Conservation (phyloP, 2,888 invertebrate species). For the Ochropacha duplaris region DNA sequence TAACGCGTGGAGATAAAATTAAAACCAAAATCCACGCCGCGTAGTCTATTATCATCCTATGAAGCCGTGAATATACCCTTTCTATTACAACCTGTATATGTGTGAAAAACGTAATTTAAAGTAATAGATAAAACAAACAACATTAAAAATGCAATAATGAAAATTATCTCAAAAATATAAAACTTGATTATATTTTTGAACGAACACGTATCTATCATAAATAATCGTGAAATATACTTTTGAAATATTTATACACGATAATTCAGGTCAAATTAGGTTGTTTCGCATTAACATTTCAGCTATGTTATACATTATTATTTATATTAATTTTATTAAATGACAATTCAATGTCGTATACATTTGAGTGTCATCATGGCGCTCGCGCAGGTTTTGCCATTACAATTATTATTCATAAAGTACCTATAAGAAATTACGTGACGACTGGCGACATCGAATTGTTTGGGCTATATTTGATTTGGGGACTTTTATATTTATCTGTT, state of each 20-base stretch:
- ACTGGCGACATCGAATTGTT: slow-evolving; percentile 7
- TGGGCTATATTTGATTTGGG: slow-evolving; percentile 3
- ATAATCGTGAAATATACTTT: background rate
- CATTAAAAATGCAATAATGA: background rate
- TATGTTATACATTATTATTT: slow-evolving; percentile 21
- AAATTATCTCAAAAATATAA: background rate
- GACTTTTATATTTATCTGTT: background rate
- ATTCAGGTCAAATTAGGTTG: background rate
- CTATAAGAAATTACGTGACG: slow-evolving; percentile 5
- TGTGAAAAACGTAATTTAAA: no score
- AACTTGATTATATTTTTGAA: background rate
- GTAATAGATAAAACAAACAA: background rate
- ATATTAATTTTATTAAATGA: slow-evolving; percentile 28
- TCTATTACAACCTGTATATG: no score
- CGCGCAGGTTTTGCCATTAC: slow-evolving; percentile 7
- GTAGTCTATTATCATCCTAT: no score
- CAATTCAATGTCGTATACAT: slow-evolving; percentile 4
- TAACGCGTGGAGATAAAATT: no score
- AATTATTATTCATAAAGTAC: slow-evolving; percentile 14
- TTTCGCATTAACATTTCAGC: background rate
- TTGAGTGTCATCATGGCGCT: slow-evolving; percentile 3
- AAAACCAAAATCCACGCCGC: no score
- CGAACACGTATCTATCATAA: background rate
- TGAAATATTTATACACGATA: background rate
- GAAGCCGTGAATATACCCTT: no score